Evolutionary conservation across 2,113 vertebrate genomes (phyloP).

Genomic region (Tiliqua scincoides): DNA sequence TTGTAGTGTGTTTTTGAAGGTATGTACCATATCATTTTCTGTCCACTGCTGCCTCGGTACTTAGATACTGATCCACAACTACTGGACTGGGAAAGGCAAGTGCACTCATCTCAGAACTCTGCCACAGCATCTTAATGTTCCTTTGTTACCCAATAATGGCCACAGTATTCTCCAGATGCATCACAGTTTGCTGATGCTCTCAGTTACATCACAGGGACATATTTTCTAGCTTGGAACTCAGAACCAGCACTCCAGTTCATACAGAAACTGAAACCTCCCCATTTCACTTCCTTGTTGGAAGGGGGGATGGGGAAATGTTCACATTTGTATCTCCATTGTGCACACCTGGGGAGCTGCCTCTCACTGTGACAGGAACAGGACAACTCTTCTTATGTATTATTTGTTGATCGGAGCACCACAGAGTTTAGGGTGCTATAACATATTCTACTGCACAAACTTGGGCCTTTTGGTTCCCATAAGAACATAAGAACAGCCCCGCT

Average conservation of each 20-base stretch:
- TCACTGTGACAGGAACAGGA: not conserved
- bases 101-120: not conserved
- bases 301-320: too few species aligned
- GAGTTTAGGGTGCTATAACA: too few species aligned
- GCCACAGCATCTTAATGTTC: not conserved
- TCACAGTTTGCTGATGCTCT: not conserved
- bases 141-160: not conserved
- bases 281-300: not conserved
- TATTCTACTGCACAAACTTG: too few species aligned
- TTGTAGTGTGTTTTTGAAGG: slow-evolving; percentile 7
- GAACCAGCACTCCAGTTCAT: not conserved
- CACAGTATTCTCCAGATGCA: not conserved
- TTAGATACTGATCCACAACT: not conserved
- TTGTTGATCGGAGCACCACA: not conserved
- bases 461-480: too few species aligned
- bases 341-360: not conserved
- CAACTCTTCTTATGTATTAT: not conserved
- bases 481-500: too few species aligned
- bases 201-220: not conserved
- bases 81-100: not conserved
- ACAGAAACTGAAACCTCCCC: not conserved
- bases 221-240: not conserved
- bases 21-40: not conserved
- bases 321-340: not conserved
- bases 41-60: not conserved